Base-by-base conservation (phyloP, 1,140 invertebrate species). In the Aleiodes sp. region DNA sequence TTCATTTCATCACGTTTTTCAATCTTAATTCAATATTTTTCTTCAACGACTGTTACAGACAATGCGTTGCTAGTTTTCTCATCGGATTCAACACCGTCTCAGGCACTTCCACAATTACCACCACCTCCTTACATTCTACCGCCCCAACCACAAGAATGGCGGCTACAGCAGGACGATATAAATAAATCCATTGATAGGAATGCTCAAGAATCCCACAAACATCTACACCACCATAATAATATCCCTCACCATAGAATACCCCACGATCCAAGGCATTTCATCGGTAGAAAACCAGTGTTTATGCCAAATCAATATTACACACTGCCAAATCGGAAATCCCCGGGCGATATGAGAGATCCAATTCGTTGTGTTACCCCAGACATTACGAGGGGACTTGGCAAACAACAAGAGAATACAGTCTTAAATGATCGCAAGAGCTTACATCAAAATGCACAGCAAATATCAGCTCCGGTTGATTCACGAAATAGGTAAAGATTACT, bases 281-380 rank as follows among this genome's bases (percentile, higher is more conserved):
- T 68, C 9, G 59, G 65, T 4, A 31, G 46, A 24, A 52, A 29
- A 31, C 77, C 21, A 73, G 68, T 62, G 65, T 16, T 14, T 63
- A 73, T 8, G 12, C 21, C 21, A 70, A 60, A 75, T 19, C 80
- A 81, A 14, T 86, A 84, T 68, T 84, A 82, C 52, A 86, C 85
- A 0, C 41, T 86, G 28, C 84, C 85, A 2, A 79, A 77, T 16
- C 74, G 80, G 26, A 82, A 79, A 46, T 75, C 79, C n/a, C 80
- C 80, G 9, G 78, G 75, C 68, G 85, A 81, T 12, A 73, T 71
- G 61, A 59, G 28, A 59, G 82, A 86, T 57, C 83, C 84, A 16
- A 87, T 88, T 70, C 78, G 88, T n/a, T 88, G 87, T 19, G 83
- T 88, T 24, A 89, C 88, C 0, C 88, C 88, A 7, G 88, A 89